Percentiles rank a stretch among this genome's conserved stretches.
Conservation (phyloP, 2,113 vertebrate genomes). For the Puma concolor region DNA sequence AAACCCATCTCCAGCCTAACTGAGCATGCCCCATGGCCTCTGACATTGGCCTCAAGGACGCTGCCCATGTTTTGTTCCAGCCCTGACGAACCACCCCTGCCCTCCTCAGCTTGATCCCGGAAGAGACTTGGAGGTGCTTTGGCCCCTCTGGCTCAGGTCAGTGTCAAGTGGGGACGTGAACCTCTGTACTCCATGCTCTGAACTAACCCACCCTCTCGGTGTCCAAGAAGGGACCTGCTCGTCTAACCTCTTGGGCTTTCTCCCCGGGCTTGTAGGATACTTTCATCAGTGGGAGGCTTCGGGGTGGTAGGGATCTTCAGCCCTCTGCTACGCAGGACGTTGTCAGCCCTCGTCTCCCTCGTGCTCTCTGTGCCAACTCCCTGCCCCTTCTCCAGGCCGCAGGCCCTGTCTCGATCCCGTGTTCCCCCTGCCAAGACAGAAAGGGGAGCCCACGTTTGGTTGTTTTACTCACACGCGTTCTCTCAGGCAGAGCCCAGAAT, state of each 20-base stretch:
- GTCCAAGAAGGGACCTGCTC: background rate
- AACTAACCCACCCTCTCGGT: background rate
- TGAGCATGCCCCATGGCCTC: background rate
- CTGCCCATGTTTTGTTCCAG: slow-evolving; percentile 72
- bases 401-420: background rate
- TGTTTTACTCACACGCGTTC: background rate
- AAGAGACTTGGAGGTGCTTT: slow-evolving; percentile 53
- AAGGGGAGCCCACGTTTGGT: background rate
- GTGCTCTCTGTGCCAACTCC: background rate
- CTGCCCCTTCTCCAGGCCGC: background rate
- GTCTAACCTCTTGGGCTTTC: background rate
- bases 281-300: background rate
- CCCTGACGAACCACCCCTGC: slow-evolving; percentile 79
- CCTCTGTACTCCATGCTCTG: background rate
- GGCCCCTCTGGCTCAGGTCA: slow-evolving; percentile 83
- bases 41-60: background rate
- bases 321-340: background rate
- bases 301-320: background rate
- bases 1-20: no score
- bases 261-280: background rate
- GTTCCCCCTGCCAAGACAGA: background rate
- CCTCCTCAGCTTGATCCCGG: slow-evolving; percentile 85
- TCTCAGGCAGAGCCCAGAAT: background rate
- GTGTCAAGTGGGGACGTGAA: background rate
- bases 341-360: background rate